Conservation (phyloP, 2,113 vertebrate species). For the Stigmatopora nigra region DNA sequence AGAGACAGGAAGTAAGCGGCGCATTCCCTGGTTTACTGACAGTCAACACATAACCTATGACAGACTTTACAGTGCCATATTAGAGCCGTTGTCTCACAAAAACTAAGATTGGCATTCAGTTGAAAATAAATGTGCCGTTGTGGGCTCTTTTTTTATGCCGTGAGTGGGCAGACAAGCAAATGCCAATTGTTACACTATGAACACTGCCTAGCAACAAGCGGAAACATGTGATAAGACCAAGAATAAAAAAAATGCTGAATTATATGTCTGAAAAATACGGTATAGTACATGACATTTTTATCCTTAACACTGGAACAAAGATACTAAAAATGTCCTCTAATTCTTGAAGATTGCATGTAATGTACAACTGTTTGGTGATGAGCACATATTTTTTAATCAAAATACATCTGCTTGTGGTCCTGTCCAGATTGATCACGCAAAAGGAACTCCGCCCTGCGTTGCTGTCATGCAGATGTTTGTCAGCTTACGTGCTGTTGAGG, state of each 20-base stretch:
- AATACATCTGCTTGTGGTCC: neutral
- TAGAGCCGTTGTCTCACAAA: neutral
- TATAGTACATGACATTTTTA: neutral
- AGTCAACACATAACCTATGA: neutral
- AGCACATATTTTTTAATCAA: neutral
- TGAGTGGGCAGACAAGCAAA: neutral
- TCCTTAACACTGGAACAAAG: neutral
- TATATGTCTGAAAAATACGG: no score
- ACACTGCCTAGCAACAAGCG: neutral
- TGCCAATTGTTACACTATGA: neutral
- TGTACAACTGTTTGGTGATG: neutral
- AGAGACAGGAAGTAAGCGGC: conserved; percentile 14
- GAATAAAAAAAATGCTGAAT: neutral
- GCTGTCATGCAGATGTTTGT: conserved; percentile 46
- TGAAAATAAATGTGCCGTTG: neutral
- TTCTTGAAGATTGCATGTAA: neutral
- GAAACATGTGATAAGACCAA: neutral
- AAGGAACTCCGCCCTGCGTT: conserved; percentile 33
- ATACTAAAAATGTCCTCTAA: neutral
- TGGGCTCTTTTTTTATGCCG: neutral
- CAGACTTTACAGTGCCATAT: neutral
- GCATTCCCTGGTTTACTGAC: neutral
- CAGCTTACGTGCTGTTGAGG: conserved; percentile 98
- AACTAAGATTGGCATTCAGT: neutral
- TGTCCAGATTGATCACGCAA: conserved; percentile 7